Conservation (phyloP, 1,140 invertebrate genomes). For the Bombus waltoni region DNA sequence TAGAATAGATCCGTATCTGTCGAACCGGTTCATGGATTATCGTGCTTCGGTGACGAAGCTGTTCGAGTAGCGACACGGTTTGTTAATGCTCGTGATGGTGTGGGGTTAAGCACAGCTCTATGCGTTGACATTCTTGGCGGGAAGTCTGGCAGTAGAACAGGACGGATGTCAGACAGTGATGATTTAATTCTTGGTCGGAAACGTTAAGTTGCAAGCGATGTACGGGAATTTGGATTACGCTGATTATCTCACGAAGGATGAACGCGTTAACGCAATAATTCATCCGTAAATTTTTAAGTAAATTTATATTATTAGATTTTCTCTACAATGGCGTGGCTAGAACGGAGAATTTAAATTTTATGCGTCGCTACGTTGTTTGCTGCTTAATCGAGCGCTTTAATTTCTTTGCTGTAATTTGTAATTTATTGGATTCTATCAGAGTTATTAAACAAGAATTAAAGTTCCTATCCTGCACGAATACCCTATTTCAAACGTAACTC, state of each 20-base stretch:
- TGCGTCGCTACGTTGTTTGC: neutral
- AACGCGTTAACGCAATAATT: neutral
- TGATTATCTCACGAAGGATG: neutral
- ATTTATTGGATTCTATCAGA: no score
- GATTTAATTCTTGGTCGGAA: neutral
- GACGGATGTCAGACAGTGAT: neutral
- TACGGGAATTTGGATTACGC: neutral
- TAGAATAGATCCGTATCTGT: neutral
- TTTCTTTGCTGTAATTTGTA: no score
- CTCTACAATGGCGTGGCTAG: neutral
- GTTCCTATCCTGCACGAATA: neutral
- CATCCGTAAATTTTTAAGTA: neutral
- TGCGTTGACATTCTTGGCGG: neutral
- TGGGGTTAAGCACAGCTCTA: no score
- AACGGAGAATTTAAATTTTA: neutral
- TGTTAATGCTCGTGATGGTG: no score
- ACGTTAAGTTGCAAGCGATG: neutral
- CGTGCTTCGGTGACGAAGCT: neutral
- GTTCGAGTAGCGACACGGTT: neutral
- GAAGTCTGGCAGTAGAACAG: neutral
- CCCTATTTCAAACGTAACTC: neutral
- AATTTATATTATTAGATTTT: neutral
- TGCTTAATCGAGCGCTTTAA: no score
- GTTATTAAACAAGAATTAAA: no score
- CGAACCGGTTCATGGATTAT: neutral